phyloP scores from a whole-genome alignment of 1,140 invertebrate genomes.

The Drosophila murphyi region DNA sequence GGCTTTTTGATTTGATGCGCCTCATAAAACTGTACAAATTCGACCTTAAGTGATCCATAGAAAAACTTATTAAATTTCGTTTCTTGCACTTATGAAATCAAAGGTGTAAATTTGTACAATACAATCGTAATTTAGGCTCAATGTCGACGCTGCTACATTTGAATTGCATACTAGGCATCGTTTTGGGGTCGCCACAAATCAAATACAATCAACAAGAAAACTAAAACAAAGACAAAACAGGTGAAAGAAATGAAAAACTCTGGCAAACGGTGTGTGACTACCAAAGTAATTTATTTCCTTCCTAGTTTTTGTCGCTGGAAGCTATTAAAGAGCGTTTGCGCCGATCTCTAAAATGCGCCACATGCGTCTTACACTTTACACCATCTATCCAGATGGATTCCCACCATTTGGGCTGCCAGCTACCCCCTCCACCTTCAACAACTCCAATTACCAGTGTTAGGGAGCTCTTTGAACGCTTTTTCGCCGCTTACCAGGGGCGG shows the following conservation, averaged over 20 bases:
- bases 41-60: slow-evolving; percentile 52
- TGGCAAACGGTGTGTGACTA: slow-evolving; percentile 33
- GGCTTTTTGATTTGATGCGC: slow-evolving; percentile 29
- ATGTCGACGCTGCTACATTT: slow-evolving; percentile 63
- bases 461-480: slow-evolving; percentile 75
- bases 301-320: slow-evolving; percentile 73
- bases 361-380: slow-evolving; percentile 67
- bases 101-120: slow-evolving; percentile 64
- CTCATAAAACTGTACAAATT: slow-evolving; percentile 69
- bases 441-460: slow-evolving; percentile 62
- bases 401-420: slow-evolving; percentile 39
- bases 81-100: slow-evolving; percentile 54
- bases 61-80: slow-evolving; percentile 54
- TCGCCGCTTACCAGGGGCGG: slow-evolving; percentile 48
- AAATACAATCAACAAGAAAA: slow-evolving; percentile 35
- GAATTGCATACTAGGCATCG: slow-evolving; percentile 31
- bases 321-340: slow-evolving; percentile 71
- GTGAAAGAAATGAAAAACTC: slow-evolving; percentile 28
- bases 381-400: slow-evolving; percentile 46
- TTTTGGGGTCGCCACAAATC: slow-evolving; percentile 59
- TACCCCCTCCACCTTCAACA: slow-evolving; percentile 6
- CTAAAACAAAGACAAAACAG: slow-evolving; percentile 36
- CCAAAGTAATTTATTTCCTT: slow-evolving; percentile 77
- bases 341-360: slow-evolving; percentile 63
- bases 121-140: slow-evolving; percentile 55